Conservation (phyloP, 2,888 invertebrate species). For the Caenorhabditis uteleia region DNA sequence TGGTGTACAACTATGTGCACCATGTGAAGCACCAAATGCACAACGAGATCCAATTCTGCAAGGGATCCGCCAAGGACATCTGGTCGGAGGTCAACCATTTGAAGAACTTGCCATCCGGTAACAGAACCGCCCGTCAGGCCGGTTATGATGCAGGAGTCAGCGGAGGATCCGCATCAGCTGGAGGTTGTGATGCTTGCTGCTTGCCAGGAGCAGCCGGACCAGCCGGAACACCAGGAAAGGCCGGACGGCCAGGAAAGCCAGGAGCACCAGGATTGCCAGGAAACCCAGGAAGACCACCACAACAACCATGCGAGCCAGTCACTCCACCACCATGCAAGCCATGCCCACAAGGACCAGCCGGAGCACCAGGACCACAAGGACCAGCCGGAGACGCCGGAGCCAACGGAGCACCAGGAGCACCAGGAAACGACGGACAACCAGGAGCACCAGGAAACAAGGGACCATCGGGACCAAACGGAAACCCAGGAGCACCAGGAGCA, state of each 20-base stretch:
- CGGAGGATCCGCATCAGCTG: conserved; percentile 37
- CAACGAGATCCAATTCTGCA: conserved; percentile 43
- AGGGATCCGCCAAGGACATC: conserved; percentile 53
- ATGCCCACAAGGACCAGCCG: conserved; percentile 56
- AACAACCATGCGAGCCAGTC: conserved; percentile 59
- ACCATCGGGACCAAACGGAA: conserved; percentile 54
- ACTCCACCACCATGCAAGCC: conserved; percentile 59
- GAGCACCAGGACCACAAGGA: conserved; percentile 57
- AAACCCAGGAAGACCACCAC: conserved; percentile 55
- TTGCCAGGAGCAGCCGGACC: conserved; percentile 53
- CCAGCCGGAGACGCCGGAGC: conserved; percentile 48
- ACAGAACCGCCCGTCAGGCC: conserved; percentile 59
- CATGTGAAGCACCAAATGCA: conserved; percentile 42
- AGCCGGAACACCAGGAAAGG: conserved; percentile 48
- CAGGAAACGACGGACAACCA: conserved; percentile 49
- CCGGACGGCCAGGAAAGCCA: conserved; percentile 54
- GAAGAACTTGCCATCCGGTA: conserved; percentile 47
- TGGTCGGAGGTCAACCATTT: conserved; percentile 53
- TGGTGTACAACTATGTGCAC: conserved; percentile 46
- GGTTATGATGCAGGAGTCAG: conserved; percentile 46
- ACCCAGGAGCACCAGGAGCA: conserved; percentile 56
- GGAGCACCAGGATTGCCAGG: conserved; percentile 59
- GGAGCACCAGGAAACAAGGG: conserved; percentile 51
- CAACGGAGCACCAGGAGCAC: conserved; percentile 43
- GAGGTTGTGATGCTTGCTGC: conserved; percentile 61